These are phyloP conservation scores for Actinia tenebrosa DNA, from an alignment of 64 coral and sea anemone species.

Conservation along the genomic window DNA sequence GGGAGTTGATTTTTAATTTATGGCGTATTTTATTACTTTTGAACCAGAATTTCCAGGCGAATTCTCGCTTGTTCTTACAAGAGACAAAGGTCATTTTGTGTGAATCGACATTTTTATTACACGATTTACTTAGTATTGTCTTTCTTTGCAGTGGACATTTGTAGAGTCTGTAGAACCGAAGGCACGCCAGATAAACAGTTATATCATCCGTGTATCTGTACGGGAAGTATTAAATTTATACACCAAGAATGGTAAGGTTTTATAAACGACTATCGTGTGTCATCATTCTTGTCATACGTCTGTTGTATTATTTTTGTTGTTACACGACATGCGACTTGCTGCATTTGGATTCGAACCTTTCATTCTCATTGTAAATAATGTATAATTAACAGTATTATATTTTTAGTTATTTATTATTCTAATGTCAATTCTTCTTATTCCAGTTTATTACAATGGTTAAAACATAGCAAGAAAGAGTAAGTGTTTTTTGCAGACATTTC, in stretches of 20 bases:
- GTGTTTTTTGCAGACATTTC: conserved; percentile 10
- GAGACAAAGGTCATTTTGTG: not conserved
- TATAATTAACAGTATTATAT: not conserved
- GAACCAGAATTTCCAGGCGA: not conserved
- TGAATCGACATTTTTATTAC: not conserved
- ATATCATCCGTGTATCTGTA: conserved; percentile 96
- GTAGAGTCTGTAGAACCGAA: conserved; percentile 95
- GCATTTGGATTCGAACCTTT: not conserved
- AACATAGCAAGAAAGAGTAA: conserved; percentile 99
- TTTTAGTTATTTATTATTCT: not conserved
- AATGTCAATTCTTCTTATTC: conserved; percentile 8
- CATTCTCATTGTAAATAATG: not conserved
- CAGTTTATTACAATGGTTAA: conserved; percentile 94
- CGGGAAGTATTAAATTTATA: conserved; percentile 95
- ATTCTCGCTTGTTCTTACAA: not conserved
- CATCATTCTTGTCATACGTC: not conserved
- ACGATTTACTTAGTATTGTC: not conserved
- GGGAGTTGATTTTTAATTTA: not conserved
- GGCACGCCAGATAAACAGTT: conserved; percentile 80
- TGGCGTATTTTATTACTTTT: not conserved
- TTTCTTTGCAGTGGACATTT: conserved; percentile 73
- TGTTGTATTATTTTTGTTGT: not conserved
- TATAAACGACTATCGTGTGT: not conserved
- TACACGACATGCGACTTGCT: conserved; percentile 6
- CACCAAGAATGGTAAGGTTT: conserved; percentile 92